Base-by-base conservation (phyloP, 2,888 invertebrate genomes). In the Xiphydria camelus region DNA sequence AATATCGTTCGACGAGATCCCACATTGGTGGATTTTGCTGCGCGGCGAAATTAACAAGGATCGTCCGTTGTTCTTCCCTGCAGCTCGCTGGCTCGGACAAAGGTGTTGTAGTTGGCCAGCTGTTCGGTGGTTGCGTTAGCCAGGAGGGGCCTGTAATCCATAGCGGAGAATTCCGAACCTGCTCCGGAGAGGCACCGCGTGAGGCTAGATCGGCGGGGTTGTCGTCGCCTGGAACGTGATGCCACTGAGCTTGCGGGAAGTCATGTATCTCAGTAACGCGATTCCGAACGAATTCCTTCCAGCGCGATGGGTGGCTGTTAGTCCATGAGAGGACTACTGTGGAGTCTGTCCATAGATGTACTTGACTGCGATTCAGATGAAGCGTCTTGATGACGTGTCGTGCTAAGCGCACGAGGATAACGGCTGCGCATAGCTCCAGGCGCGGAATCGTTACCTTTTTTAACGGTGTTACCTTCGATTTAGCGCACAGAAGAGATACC, bases 181-280 rank as follows among this genome's bases (percentile, higher is more conserved):
- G 29, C 9, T 4, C 15, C 12, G 45, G 14, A 14, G 43, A 25
- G 4, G 33, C 21, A 4, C 63, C 60, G n/a, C 64, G 37, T 3
- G 64, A 60, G 1, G 63, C 62, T 22, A 45, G 37, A 45, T 67
- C 64, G 2, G 62, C 62, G 2, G 60, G 62, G 38, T 64, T 64
- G 4, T 59, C 29, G 1, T n/a, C 2, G 0, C 57, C 51, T 4
- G 41, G 5, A 2, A 62, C 55, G 31, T 62, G 58, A 14, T 41
- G 51, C 64, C 63, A 56, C 3, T 54, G 51, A 20, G 26, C 18
- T 5, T 22, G 9, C 4, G 53, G 32, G 19, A 58, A 36, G 1
- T 41, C 45, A 4, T 60, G 46, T 4, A 66, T 61, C 25, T 54
- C 53, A 1, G 55, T 50, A 0, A 56, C 57, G 4, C 62, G 35